Conservation (phyloP, 2,797 vertebrate species). For the Linurgus olivaceus region DNA sequence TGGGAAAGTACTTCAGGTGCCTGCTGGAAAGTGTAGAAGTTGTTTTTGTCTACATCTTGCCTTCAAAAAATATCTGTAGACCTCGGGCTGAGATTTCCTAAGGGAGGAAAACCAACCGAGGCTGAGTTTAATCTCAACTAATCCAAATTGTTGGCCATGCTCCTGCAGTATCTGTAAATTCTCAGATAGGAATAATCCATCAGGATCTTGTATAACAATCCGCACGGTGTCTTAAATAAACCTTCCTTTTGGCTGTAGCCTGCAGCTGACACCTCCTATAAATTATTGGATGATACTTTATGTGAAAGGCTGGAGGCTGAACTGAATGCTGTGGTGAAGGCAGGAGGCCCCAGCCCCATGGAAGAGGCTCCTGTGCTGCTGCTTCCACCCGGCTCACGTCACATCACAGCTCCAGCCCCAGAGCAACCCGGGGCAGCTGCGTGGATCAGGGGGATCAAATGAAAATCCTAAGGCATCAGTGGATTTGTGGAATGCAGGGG, state of each 20-base stretch:
- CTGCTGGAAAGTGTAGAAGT: conserved; percentile 43
- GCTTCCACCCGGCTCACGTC: rapidly evolving
- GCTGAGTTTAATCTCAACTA: conserved; percentile 59
- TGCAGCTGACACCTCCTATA: conserved; percentile 28
- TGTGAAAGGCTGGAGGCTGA: not conserved
- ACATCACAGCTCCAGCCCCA: not conserved
- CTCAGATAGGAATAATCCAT: conserved; percentile 57
- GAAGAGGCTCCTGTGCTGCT: not conserved
- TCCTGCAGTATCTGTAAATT: conserved; percentile 63
- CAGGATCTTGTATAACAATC: conserved; percentile 46
- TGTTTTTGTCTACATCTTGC: conserved; percentile 6
- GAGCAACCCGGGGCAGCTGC: rapidly evolving
- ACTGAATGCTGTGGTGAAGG: not conserved
- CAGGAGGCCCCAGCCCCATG: not conserved
- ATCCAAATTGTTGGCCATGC: conserved; percentile 45
- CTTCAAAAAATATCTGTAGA: not conserved
- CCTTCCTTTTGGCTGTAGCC: not conserved
- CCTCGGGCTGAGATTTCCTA: conserved; percentile 37
- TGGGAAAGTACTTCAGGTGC: conserved; percentile 50
- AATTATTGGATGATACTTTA: not conserved
- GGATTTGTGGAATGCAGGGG: not conserved
- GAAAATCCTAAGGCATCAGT: rapidly evolving
- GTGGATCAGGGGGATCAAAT: rapidly evolving
- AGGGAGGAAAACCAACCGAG: conserved; percentile 27
- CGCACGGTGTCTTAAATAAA: conserved; percentile 47